Evolutionary conservation across 2,797 vertebrate species (phyloP).

Genomic region (Lycodopsis pacificus): DNA sequence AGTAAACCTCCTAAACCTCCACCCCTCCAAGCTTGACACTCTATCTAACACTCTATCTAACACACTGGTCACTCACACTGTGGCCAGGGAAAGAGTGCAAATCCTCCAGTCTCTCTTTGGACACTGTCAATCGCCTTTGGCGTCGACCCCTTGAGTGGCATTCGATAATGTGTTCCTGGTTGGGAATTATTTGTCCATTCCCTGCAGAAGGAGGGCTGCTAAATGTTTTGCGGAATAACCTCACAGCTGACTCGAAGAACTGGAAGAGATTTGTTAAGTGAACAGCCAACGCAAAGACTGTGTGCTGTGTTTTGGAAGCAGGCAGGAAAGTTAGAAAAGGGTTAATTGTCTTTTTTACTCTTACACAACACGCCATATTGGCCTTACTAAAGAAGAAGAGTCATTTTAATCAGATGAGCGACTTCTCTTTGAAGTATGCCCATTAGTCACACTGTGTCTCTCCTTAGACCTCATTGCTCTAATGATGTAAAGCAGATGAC

Average conservation of each 20-base stretch:
- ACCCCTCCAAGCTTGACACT: neutral
- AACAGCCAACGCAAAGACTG: neutral
- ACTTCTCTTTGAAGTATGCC: conserved; percentile 36
- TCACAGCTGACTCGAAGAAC: neutral
- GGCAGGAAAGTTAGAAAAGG: neutral
- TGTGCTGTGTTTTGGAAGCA: conserved; percentile 5
- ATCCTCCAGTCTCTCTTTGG: conserved; percentile 8
- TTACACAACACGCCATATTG: conserved; percentile 17
- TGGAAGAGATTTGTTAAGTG: neutral
- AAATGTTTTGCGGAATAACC: neutral
- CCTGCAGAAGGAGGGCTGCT: neutral
- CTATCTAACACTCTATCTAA: neutral
- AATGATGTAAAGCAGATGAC: conserved; percentile 75
- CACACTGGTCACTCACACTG: conserved; percentile 18
- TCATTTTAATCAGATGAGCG: conserved; percentile 24
- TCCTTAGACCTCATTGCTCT: conserved; percentile 28
- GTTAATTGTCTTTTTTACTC: neutral
- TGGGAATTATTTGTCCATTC: neutral
- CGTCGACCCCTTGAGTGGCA: neutral
- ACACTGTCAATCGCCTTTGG: conserved; percentile 8
- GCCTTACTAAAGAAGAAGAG: neutral
- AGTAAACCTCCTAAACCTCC: neutral
- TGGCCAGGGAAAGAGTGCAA: conserved; percentile 28
- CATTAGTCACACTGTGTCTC: conserved; percentile 35
- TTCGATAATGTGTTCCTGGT: neutral